Evolutionary conservation across 2,797 vertebrate genomes (phyloP), one percentile per base, ranked within the genome.

Genomic region (Halcyon chelicuti): DNA sequence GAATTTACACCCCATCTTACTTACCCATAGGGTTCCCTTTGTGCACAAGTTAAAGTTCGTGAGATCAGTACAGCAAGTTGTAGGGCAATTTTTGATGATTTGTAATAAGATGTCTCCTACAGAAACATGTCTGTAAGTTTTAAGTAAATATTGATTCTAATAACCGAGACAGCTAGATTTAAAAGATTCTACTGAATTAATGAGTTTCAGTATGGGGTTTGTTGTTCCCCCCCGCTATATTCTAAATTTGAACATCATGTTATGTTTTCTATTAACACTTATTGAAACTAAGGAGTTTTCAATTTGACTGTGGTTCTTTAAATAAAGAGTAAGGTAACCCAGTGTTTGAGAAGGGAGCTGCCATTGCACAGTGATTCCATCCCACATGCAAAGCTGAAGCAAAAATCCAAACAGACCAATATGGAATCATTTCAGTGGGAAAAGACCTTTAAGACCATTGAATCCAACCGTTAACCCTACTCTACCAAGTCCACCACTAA

Each of bases 211-310:
- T 52, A 29, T 52, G 29, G 12, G 5, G 3, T 13, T 25, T 63
- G 23, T 2, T 0, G 14, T 26, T 42, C 52, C 20, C 7, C 1
- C 26, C 2, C 5, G 3, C 7, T 21, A 3, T 39, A 46, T 3
- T 40, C 57, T 25, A 9, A 66, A 5, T 33, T 58, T n/a, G 7
- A 90, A 73, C 55, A 80, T 58, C 2, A 1, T 37, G 17, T 5
- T 21, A 13, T 33, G 58, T 86, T 81, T 76, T 15, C 9, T 44
- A 13, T 51, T 68, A 73, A 51, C 18, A 20, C 5, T 67, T 61
- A 17, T 1, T 52, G 37, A 79, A 66, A 9, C n/a, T 49, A 66
- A 79, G 14, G 14, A 29, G 6, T 39, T 16, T 79, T 79, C 19
- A 46, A 3, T 31, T n/a, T 84, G 16, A 18, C 9, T 15, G 11